phyloP scores from a whole-genome alignment of 2,888 invertebrate genomes.

The Dysmachus trigonus region DNA sequence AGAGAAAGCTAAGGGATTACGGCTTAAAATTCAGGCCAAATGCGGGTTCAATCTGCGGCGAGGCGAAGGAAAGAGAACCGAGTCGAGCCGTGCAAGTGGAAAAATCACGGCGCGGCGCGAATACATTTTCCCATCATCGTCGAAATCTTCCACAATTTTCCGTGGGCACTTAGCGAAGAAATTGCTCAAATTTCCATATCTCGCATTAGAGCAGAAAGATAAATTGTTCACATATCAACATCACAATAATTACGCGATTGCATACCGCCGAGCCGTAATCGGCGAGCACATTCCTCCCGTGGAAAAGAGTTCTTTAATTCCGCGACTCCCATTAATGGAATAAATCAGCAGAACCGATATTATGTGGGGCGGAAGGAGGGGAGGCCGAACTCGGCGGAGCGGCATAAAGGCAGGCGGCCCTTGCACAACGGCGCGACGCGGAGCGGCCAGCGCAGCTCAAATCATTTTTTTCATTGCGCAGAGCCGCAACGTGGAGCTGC shows the following conservation, averaged over 20 bases:
- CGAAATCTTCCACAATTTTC: constrained; percentile 13
- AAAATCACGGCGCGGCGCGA: not conserved
- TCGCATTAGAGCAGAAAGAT: constrained; percentile 34
- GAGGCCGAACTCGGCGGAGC: not conserved
- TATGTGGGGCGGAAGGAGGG: not conserved
- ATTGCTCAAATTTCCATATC: constrained; percentile 31
- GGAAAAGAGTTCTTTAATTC: constrained; percentile 35
- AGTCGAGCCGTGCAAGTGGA: not conserved
- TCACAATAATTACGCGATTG: constrained; percentile 31
- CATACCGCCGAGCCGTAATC: constrained; percentile 31
- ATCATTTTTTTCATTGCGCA: not conserved
- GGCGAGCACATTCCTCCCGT: constrained; percentile 11
- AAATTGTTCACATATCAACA: constrained; percentile 33
- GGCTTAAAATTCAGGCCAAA: not conserved
- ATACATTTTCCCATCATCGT: constrained; percentile 12
- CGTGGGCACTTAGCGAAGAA: constrained; percentile 1
- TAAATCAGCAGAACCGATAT: constrained; percentile 40
- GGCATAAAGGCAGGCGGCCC: no score
- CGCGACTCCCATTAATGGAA: constrained; percentile 40
- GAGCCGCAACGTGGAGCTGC: no score
- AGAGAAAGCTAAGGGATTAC: not conserved
- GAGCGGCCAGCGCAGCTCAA: not conserved
- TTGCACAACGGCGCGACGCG: not conserved
- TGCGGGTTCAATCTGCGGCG: not conserved
- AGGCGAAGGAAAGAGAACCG: not conserved